Conservation (phyloP, 2,113 vertebrate species). For the Atractosteus spatula region DNA sequence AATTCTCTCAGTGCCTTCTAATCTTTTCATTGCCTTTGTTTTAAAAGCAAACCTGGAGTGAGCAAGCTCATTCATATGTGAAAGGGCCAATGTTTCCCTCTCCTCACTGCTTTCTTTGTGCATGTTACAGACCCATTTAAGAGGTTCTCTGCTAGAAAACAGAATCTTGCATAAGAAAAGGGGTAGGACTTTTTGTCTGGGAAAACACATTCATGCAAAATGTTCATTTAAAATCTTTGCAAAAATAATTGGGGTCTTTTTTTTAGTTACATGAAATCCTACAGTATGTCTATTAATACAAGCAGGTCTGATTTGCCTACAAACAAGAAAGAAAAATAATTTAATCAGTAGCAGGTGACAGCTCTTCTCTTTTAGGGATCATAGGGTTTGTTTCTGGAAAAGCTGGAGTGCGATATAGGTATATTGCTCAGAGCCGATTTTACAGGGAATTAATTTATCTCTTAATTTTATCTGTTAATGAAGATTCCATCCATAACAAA, state of each 20-base stretch:
- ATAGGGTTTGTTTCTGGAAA: no score
- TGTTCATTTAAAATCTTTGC: background rate
- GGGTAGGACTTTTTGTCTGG: slow-evolving; percentile 15
- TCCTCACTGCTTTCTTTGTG: slow-evolving; percentile 36
- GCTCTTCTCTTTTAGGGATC: no score
- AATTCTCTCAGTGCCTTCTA: no score
- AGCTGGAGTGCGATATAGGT: no score
- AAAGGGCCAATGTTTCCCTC: background rate
- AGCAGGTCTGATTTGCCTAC: no score
- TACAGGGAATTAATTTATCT: no score
- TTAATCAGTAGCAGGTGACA: no score
- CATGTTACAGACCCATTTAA: slow-evolving; percentile 30
- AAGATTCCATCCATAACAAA: no score
- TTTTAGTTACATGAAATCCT: background rate
- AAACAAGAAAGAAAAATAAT: no score
- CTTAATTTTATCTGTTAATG: no score
- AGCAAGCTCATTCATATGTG: slow-evolving; percentile 1
- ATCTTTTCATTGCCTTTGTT: slow-evolving; percentile 7
- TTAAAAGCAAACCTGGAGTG: slow-evolving; percentile 11
- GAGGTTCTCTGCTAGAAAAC: slow-evolving; percentile 19
- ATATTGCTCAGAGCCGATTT: no score
- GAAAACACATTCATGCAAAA: background rate
- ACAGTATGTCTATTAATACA: background rate
- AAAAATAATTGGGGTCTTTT: background rate
- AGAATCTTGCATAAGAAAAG: slow-evolving; percentile 32